Evolutionary conservation across 2,888 invertebrate genomes (phyloP).

Genomic region (Platypus cylindrus): DNA sequence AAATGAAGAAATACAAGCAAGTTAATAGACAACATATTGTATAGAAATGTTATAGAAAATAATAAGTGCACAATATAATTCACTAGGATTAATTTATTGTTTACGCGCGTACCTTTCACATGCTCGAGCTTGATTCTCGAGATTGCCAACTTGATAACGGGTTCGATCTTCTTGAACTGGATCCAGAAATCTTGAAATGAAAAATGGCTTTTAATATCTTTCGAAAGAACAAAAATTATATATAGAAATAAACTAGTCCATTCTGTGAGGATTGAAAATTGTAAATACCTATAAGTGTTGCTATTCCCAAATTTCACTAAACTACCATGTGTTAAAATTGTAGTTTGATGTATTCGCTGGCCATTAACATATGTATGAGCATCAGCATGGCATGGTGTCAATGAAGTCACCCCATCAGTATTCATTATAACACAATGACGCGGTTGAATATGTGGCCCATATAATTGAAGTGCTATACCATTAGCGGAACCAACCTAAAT

Average conservation of each 20-base stretch:
- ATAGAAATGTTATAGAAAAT: too few species aligned
- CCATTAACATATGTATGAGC: slow-evolving; percentile 93
- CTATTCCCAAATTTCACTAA: slow-evolving; percentile 77
- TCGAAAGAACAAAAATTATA: neutral
- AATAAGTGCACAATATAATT: too few species aligned
- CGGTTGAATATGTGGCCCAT: slow-evolving; percentile 85
- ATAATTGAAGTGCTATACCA: slow-evolving; percentile 63
- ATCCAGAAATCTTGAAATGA: slow-evolving; percentile 49
- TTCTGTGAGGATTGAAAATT: too few species aligned
- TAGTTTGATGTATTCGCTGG: slow-evolving; percentile 82
- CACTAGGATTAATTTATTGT: too few species aligned
- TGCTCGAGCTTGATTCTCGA: slow-evolving; percentile 51
- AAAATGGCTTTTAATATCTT: neutral
- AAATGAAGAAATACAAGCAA: slow-evolving; percentile 14
- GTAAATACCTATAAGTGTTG: slow-evolving; percentile 65
- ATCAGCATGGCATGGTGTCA: slow-evolving; percentile 87
- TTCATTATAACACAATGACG: slow-evolving; percentile 90
- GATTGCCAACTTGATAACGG: slow-evolving; percentile 47
- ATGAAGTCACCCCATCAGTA: slow-evolving; percentile 80
- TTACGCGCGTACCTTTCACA: slow-evolving; percentile 61
- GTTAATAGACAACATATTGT: too few species aligned
- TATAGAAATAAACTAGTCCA: too few species aligned
- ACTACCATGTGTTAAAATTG: slow-evolving; percentile 76
- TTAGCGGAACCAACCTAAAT: slow-evolving; percentile 63
- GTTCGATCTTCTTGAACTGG: slow-evolving; percentile 69